Evolutionary conservation across 2,113 vertebrate genomes (phyloP).

Genomic region (Percina caprodes): DNA sequence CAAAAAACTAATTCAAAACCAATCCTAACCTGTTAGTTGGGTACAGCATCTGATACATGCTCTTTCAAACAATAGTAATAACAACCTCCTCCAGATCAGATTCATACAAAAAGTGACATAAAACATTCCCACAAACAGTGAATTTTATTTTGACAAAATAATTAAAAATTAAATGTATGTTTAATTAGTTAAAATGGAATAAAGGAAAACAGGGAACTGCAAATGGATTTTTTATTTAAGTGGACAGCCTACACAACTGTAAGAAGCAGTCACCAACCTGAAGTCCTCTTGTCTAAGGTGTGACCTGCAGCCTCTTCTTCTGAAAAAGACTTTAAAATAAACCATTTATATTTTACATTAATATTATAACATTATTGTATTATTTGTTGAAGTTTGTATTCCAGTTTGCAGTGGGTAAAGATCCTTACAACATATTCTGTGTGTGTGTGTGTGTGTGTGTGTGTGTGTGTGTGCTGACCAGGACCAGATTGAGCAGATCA

Average conservation of each 20-base stretch:
- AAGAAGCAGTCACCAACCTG: conserved; percentile 46
- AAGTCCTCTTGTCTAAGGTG: conserved; percentile 35
- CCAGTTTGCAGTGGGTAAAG: not conserved
- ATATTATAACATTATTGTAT: not conserved
- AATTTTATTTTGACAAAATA: not conserved
- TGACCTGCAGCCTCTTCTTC: conserved; percentile 71
- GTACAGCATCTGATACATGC: not conserved
- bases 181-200: not conserved
- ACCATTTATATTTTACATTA: not conserved
- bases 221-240: not conserved
- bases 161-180: not conserved
- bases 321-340: conserved; percentile 84
- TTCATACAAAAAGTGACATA: not conserved
- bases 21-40: not conserved
- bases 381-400: not conserved
- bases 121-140: not conserved
- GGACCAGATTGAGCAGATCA: conserved; percentile 83
- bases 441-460: conserved; percentile 15
- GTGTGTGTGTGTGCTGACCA: conserved; percentile 76
- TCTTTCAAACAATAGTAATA: not conserved
- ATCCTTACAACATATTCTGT: not conserved
- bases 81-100: too few species aligned
- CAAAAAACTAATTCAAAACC: not conserved
- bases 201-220: not conserved
- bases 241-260: not conserved